These are phyloP conservation scores for Seira sanloemensis DNA, from an alignment of 2,888 invertebrate species.

Conservation along the genomic window DNA sequence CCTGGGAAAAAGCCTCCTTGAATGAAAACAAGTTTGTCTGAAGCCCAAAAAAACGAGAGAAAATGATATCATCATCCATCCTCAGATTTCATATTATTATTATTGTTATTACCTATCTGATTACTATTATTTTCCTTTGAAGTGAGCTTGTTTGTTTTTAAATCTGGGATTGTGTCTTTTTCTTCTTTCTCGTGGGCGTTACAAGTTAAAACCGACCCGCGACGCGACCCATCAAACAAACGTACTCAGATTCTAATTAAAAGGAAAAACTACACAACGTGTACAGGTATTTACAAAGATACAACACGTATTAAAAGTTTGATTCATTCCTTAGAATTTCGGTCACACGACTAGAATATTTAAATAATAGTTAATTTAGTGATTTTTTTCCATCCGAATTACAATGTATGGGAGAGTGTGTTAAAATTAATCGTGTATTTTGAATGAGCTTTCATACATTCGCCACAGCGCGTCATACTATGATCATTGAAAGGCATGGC, in stretches of 20 bases:
- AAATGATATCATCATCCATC: constrained; percentile 6
- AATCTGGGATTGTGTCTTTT: background rate
- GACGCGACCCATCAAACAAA: constrained; percentile 8
- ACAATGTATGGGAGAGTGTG: constrained; percentile 8
- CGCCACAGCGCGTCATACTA: background rate
- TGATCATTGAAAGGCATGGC: too few species aligned
- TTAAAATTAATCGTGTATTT: background rate
- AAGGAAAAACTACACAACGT: too few species aligned
- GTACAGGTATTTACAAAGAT: too few species aligned
- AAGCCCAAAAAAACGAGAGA: background rate
- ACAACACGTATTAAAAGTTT: too few species aligned
- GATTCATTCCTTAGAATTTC: constrained; percentile 1
- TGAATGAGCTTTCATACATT: constrained; percentile 1
- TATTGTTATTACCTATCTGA: constrained; percentile 16
- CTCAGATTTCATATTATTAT: constrained; percentile 14
- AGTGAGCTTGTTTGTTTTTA: constrained; percentile 16
- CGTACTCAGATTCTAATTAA: constrained; percentile 1
- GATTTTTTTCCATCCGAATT: background rate
- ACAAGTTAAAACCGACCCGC: background rate
- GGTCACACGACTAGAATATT: constrained; percentile 7
- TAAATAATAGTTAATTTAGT: background rate
- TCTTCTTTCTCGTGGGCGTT: constrained; percentile 6
- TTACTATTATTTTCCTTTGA: constrained; percentile 14
- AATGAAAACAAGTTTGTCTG: constrained; percentile 47
- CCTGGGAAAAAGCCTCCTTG: constrained; percentile 36